Evolutionary conservation across 2,113 vertebrate genomes (phyloP), one percentile per base, ranked within the genome.

Genomic region (Triplophysa rosa): DNA sequence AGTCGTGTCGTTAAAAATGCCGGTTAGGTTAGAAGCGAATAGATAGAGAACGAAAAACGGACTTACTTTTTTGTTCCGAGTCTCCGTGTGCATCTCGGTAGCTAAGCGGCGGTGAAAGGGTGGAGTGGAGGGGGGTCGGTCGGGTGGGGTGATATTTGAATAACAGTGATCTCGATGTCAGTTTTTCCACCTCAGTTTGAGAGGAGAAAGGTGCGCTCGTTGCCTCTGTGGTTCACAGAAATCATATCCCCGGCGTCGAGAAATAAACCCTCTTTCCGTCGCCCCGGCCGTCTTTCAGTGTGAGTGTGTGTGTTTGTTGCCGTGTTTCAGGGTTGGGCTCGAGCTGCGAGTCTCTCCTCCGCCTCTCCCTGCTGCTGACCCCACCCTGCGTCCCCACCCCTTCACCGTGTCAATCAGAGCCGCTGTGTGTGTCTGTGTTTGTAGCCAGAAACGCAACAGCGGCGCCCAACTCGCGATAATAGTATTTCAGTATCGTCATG

Each of bases 381-480:
- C 93, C 93, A 93, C 93, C 93, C 93, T 92, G 92, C 92, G 93
- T 92, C 93, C 89, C 93, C 93, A 94, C 93, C 93, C 92, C 93
- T 92, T 91, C 90, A 89, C 91, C 87, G 88, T 87, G 90, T 92
- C 92, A 92, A 88, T 87, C 86, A 87, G 82, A 87, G 73, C 63
- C 72, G 16, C 1, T 11, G 2, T 58, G 29, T 14, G 67, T 66
- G 88, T 89, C 89, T 85, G 84, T 71, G 83, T 85, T 79, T 58
- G 89, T 17, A 70, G 61, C 84, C 78, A 78, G 82, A 77, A 64
- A 85, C 33, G 33, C 80, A 59, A 75, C 77, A 61, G 70, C 80
- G 72, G 79, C 45, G 77, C 59, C 76, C 17, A 49, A 59, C 29
- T 29, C 54, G 67, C 49, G 37, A 67, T 68, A 56, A 67, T 67